phyloP scores from a whole-genome alignment of 1,140 invertebrate genomes.

The Protaetia brevitarsis region DNA sequence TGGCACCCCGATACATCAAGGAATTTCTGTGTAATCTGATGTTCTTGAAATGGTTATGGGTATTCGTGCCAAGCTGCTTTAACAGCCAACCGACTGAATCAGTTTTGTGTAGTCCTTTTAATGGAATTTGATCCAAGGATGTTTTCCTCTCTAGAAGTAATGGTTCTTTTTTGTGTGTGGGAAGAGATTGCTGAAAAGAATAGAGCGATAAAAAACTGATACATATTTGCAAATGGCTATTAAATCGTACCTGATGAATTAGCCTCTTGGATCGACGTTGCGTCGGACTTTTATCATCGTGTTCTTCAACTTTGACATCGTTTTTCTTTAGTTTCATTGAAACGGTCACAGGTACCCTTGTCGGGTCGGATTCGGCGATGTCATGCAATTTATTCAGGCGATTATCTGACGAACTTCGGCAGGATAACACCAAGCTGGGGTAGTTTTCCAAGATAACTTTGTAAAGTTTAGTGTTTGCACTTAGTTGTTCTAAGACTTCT shows the following conservation, averaged over 20 bases:
- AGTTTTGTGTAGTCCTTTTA: neutral
- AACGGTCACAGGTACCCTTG: constrained; percentile 57
- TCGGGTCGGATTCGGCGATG: constrained; percentile 43
- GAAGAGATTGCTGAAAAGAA: constrained; percentile 3
- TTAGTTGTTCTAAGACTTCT: constrained; percentile 62
- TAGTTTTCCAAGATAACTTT: constrained; percentile 71
- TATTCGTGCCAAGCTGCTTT: constrained; percentile 42
- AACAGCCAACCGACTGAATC: constrained; percentile 54
- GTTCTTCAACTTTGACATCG: constrained; percentile 14
- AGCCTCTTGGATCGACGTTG: constrained; percentile 24
- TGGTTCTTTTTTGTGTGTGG: neutral
- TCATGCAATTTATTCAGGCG: constrained; percentile 52
- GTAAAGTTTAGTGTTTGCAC: constrained; percentile 63
- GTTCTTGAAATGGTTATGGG: constrained; percentile 69
- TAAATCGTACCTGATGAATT: constrained; percentile 13
- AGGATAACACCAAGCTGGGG: constrained; percentile 62
- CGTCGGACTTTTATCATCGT: neutral
- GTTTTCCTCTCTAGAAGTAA: neutral
- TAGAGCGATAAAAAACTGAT: neutral
- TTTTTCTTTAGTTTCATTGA: constrained; percentile 59
- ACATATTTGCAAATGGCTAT: neutral
- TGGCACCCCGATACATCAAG: constrained; percentile 78
- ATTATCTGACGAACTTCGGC: constrained; percentile 64
- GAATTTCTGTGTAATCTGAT: constrained; percentile 75
- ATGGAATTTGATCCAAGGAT: neutral